Evolutionary conservation across 2,113 vertebrate genomes (phyloP), one percentile per base, ranked within the genome.

Genomic region (Notarius lentiginosus): DNA sequence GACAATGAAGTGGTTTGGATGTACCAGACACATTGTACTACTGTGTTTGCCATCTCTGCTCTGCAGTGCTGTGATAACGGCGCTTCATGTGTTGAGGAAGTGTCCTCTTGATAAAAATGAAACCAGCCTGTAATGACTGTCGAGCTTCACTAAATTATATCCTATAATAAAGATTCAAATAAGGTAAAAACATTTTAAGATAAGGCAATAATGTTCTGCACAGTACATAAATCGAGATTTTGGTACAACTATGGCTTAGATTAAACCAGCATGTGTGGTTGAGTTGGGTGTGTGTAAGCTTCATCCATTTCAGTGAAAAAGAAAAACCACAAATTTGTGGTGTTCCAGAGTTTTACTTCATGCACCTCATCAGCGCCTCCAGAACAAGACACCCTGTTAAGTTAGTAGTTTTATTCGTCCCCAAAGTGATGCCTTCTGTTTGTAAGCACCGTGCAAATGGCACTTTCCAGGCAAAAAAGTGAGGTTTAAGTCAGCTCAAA

Each of bases 1-100:
- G n/a, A 53, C 18, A 83, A 55, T 83, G n/a, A n/a, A 55, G 65
- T 56, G 82, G n/a, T 56, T 41, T 65, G 79, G 56, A 56, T 72
- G 47, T 51, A 15, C 14, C n/a, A 34, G 14, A 5, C 41, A 55
- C 12, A 20, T 2, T 8, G 14, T 6, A 10, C 15, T 24, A 41
- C 41, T 41, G 4, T 11, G 15, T 41, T 84, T 84, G 56, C 24
- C 27, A 49, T 65, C 5, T 82, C 20, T 7, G 7, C 80, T 82
- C 60, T 65, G 10, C n/a, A 82, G 20, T 49, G 22, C 34, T n/a
- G 34, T 82, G 60, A n/a, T 49, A 79, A 30, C 8, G 0, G 22
- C 7, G 79, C 41, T 66, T 82, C 66, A 15, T 51, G 47, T 5
- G 11, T 53, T 30, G 58, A 63, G 34, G 18, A 82, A 82, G 30